A percentile compares a stretch with the other conserved stretches of the same genome.
Conservation (phyloP, 2,888 invertebrate species). For the Caradrina clavipalpis region DNA sequence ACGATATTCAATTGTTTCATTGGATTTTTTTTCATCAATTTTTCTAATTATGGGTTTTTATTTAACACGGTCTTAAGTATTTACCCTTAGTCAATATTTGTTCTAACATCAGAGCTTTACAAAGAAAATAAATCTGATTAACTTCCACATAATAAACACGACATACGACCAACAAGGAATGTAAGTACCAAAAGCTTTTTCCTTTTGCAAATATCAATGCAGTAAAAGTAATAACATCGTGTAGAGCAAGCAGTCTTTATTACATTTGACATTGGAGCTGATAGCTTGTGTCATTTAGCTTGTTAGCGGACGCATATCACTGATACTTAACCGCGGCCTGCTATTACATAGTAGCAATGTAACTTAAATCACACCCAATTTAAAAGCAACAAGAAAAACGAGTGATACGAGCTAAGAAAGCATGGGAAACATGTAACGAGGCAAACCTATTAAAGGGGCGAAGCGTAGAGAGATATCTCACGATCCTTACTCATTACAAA, state of each 20-base stretch:
- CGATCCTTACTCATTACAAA: slow-evolving; percentile 90
- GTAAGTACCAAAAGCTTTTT: slow-evolving; percentile 17
- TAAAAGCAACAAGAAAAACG: slow-evolving; percentile 73
- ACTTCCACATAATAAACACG: slow-evolving; percentile 2
- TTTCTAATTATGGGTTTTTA: slow-evolving; percentile 49
- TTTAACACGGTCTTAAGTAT: slow-evolving; percentile 16
- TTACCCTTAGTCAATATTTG: no score
- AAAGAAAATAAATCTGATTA: slow-evolving; percentile 4
- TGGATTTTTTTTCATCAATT: slow-evolving; percentile 53
- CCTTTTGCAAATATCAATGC: slow-evolving; percentile 48
- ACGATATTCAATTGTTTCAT: slow-evolving; percentile 57
- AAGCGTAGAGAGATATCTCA: slow-evolving; percentile 88
- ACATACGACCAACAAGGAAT: neutral
- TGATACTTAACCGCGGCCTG: slow-evolving; percentile 69
- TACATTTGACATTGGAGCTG: slow-evolving; percentile 64
- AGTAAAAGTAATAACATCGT: slow-evolving; percentile 50
- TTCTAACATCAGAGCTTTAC: neutral
- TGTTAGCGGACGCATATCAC: slow-evolving; percentile 69
- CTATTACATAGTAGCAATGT: slow-evolving; percentile 74
- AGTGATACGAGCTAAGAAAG: slow-evolving; percentile 73
- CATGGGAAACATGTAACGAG: slow-evolving; percentile 88
- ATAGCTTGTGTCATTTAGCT: slow-evolving; percentile 66
- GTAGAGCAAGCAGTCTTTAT: slow-evolving; percentile 60
- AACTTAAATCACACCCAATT: slow-evolving; percentile 81
- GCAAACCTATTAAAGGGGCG: slow-evolving; percentile 85